Percentiles rank a stretch among this genome's conserved stretches.
phyloP scores from a whole-genome alignment of 30 jellyfish, hydroid and myxozoan species.

The Nemopilema nomurai region DNA sequence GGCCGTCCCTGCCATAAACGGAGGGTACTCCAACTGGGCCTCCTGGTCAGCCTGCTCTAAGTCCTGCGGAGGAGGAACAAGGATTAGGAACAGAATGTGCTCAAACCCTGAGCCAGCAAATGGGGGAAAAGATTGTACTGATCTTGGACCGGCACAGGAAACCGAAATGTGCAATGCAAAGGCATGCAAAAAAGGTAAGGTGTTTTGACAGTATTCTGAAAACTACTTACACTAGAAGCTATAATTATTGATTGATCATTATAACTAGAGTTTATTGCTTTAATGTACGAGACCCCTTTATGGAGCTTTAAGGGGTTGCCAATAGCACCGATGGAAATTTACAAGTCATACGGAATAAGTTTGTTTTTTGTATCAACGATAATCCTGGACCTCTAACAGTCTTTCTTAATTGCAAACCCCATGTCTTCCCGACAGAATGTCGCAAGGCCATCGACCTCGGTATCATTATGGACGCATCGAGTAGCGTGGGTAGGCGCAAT shows the following conservation, averaged over 20 bases:
- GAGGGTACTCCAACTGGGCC: conserved; percentile 72
- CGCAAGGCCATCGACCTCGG: conserved; percentile 82
- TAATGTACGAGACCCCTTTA: no score
- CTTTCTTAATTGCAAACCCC: no score
- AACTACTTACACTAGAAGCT: not conserved
- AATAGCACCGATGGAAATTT: no score
- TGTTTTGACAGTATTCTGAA: no score
- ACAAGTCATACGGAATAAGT: no score
- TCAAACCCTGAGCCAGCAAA: conserved; percentile 77
- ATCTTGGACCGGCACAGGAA: conserved; percentile 53
- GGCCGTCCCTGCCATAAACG: conserved; percentile 16
- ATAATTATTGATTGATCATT: no score
- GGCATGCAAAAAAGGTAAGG: conserved; percentile 31
- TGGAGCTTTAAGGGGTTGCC: no score
- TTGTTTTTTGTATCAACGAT: no score
- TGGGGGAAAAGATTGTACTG: conserved; percentile 80
- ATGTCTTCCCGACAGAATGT: no score
- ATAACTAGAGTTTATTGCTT: no score
- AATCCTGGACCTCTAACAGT: no score
- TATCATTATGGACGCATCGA: conserved; percentile 83
- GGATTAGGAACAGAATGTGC: conserved; percentile 57
- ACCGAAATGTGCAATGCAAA: conserved; percentile 29
- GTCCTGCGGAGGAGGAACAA: conserved; percentile 80
- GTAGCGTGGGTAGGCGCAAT: conserved; percentile 76
- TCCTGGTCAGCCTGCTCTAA: conserved; percentile 74